phyloP scores from a whole-genome alignment of 2,888 invertebrate species.

The Unio delphinus region DNA sequence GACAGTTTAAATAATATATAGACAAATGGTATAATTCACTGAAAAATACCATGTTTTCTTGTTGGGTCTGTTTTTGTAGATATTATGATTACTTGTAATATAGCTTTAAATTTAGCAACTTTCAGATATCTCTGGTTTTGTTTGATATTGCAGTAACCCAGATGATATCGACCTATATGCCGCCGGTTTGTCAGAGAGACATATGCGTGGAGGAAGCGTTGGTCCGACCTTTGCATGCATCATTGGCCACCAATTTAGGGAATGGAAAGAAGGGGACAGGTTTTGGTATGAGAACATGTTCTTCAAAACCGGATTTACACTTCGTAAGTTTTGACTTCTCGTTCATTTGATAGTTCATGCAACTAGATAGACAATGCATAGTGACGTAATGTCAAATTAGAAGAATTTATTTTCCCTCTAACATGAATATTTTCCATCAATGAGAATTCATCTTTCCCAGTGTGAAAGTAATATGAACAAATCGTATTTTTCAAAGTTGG shows the following conservation, averaged over 20 bases:
- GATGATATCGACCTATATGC: conserved; percentile 91
- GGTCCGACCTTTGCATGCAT: conserved; percentile 89
- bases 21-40: background rate
- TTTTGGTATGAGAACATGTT: conserved; percentile 85
- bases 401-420: background rate
- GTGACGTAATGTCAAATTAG: background rate
- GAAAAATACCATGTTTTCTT: background rate
- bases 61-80: too few relatives aligned
- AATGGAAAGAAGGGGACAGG: conserved; percentile 86
- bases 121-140: background rate
- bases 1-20: background rate
- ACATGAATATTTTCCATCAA: background rate
- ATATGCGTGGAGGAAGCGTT: conserved; percentile 81
- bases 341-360: background rate
- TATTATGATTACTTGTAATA: background rate
- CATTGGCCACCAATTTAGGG: conserved; percentile 86
- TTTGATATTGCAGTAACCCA: conserved; percentile 75
- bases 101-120: background rate
- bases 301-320: conserved; percentile 7
- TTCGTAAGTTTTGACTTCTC: conserved; percentile 6
- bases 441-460: too few relatives aligned
- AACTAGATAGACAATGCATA: background rate
- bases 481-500: too few relatives aligned
- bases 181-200: conserved; percentile 87
- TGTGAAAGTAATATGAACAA: too few relatives aligned